Evolutionary conservation across 2,797 vertebrate species (phyloP).

Genomic region (Apodemus agrarius): DNA sequence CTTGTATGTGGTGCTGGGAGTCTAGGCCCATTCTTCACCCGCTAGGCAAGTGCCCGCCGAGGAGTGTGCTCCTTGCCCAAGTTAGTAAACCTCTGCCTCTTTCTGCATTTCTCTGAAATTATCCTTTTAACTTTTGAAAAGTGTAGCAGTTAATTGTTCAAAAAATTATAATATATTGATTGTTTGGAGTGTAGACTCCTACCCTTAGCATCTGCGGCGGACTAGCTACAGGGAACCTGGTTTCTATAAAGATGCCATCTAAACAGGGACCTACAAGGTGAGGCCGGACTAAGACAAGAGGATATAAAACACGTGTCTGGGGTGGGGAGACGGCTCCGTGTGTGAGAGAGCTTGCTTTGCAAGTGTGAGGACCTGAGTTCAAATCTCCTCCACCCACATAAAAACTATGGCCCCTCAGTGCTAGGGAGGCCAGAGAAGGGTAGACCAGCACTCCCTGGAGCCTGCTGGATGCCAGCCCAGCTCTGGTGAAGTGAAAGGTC

Average conservation of each 20-base stretch:
- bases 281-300: neutral
- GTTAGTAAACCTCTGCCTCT: neutral
- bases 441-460: neutral
- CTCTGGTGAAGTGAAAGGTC: neutral
- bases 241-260: neutral
- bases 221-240: neutral
- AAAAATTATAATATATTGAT: neutral
- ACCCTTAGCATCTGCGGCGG: neutral
- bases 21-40: neutral
- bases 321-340: neutral
- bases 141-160: neutral
- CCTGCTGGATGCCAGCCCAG: neutral
- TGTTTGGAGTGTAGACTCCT: neutral
- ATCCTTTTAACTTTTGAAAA: conserved; percentile 50
- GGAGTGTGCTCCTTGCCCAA: neutral
- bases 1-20: no score
- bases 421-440: neutral
- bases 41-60: no score
- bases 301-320: neutral
- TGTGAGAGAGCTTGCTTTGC: neutral
- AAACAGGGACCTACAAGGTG: neutral
- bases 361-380: neutral
- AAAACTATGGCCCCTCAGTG: neutral
- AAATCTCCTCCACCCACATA: neutral
- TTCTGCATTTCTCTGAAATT: neutral